phyloP scores from a whole-genome alignment of 2,888 invertebrate species.

The Cephus spinipes region DNA sequence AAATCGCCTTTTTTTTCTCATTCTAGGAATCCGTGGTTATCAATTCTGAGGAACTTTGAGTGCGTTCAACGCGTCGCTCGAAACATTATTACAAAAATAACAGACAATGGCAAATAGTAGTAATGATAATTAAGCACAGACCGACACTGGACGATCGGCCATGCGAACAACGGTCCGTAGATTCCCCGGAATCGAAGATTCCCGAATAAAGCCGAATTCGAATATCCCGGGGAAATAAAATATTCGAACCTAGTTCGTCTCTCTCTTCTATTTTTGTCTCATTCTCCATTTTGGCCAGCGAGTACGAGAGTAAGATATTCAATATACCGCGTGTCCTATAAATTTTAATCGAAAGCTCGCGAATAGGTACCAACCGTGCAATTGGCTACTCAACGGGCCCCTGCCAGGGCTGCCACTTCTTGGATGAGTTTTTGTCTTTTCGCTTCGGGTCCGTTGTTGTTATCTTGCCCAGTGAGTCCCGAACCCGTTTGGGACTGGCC shows the following conservation, averaged over 20 bases:
- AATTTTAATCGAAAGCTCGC: too few species aligned
- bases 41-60: constrained; percentile 37
- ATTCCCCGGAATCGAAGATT: too few species aligned
- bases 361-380: too few species aligned
- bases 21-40: constrained; percentile 11
- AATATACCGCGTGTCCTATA: too few species aligned
- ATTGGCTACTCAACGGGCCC: constrained; percentile 47
- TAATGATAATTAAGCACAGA: constrained; percentile 8
- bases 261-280: too few species aligned
- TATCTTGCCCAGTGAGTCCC: constrained; percentile 45
- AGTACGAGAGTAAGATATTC: too few species aligned
- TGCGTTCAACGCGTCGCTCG: constrained; percentile 32
- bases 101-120: constrained; percentile 35
- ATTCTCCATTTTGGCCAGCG: too few species aligned
- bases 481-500: constrained; percentile 30
- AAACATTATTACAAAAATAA: constrained; percentile 54
- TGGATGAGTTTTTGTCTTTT: constrained; percentile 59
- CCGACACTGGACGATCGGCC: neutral
- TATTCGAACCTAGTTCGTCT: too few species aligned
- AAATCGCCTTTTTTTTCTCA: neutral
- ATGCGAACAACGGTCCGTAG: too few species aligned
- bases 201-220: too few species aligned
- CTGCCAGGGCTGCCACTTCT: constrained; percentile 56
- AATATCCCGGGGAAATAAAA: too few species aligned
- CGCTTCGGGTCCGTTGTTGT: constrained; percentile 58